Conservation (phyloP, 1,140 invertebrate genomes). For the Yoshiicerus persimilis region DNA sequence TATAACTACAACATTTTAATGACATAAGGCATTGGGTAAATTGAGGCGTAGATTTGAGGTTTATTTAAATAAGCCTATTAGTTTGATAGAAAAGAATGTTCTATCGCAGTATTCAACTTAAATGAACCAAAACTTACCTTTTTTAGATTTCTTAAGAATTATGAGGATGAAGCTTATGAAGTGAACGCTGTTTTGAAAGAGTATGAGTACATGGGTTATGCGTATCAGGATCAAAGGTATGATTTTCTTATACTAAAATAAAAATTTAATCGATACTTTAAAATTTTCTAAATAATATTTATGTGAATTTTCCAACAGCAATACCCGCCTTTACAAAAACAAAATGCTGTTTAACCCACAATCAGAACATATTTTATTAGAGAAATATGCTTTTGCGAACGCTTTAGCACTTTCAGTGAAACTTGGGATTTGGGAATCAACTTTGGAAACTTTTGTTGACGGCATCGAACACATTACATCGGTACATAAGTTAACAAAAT, state of each 20-base stretch:
- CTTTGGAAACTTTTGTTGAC: conserved; percentile 77
- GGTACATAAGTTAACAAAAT: conserved; percentile 51
- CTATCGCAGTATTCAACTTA: no score
- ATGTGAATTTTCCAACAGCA: conserved; percentile 30
- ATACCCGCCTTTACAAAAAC: conserved; percentile 51
- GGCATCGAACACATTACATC: conserved; percentile 79
- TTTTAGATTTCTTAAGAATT: conserved; percentile 51
- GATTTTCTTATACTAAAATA: not conserved
- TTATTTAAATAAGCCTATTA: no score
- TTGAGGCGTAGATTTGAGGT: no score
- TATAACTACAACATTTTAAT: no score
- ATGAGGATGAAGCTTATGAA: conserved; percentile 48
- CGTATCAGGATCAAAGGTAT: conserved; percentile 53
- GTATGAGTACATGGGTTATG: conserved; percentile 80
- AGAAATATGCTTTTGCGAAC: conserved; percentile 84
- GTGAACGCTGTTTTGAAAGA: conserved; percentile 68
- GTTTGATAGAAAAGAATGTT: no score
- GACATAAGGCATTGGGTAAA: no score
- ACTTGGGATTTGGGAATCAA: conserved; percentile 86
- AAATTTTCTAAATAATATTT: not conserved
- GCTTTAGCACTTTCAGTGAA: conserved; percentile 89
- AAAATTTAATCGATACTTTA: not conserved
- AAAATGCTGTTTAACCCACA: conserved; percentile 52
- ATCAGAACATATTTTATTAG: conserved; percentile 55
- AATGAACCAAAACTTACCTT: no score